Percentiles rank a stretch among this genome's conserved stretches.
Evolutionary conservation across 2,113 vertebrate species (phyloP).

Genomic region (Anser brachyrhynchus): DNA sequence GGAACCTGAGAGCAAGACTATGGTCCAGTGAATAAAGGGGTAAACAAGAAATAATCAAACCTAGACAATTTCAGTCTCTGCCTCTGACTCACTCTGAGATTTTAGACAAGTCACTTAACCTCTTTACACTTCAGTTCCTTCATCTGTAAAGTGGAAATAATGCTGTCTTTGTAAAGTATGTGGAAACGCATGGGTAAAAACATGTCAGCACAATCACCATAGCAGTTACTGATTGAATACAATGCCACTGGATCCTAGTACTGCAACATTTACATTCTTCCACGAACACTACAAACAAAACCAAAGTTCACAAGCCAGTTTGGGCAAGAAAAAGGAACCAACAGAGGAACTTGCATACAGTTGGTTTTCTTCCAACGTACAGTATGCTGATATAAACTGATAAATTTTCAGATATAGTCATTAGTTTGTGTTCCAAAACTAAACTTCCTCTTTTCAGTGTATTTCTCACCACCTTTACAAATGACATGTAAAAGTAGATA

Average conservation of each 20-base stretch:
- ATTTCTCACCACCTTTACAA: background rate
- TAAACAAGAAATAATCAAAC: background rate
- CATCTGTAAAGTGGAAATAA: background rate
- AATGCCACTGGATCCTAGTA: background rate
- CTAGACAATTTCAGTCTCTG: background rate
- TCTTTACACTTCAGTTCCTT: background rate
- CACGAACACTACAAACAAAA: background rate
- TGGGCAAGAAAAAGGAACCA: background rate
- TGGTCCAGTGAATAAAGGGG: background rate
- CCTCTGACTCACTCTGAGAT: background rate
- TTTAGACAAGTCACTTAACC: background rate
- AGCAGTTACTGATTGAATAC: background rate
- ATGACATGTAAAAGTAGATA: background rate
- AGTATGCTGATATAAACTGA: background rate
- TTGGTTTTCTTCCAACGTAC: background rate
- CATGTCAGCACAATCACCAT: accelerated
- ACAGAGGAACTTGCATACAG: background rate
- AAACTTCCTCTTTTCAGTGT: background rate
- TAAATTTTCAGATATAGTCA: background rate
- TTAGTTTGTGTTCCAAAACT: background rate
- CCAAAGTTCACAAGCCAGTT: background rate
- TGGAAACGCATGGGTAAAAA: background rate
- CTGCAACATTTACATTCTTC: background rate
- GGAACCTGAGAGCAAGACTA: background rate
- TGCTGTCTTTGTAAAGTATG: accelerated